Conservation (phyloP, 2,888 invertebrate species). For the Napeogenes sylphis region DNA sequence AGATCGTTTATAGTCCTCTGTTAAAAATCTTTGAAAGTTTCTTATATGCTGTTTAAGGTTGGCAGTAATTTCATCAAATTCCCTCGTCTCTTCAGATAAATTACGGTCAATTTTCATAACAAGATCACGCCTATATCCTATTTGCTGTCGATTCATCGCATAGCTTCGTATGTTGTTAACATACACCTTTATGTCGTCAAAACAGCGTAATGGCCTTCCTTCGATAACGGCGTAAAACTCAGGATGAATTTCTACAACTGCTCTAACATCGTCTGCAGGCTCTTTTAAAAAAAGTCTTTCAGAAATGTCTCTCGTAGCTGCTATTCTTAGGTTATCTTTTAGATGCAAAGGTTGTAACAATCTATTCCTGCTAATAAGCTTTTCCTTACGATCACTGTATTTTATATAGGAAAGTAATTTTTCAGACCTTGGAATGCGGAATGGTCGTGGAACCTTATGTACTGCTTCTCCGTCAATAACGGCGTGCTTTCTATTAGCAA, state of each 20-base stretch:
- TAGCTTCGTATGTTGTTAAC: conserved; percentile 72
- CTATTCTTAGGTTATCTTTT: conserved; percentile 64
- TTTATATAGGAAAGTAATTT: conserved; percentile 68
- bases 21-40: conserved; percentile 67
- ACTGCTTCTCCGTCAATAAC: conserved; percentile 36
- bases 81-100: conserved; percentile 51
- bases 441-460: conserved; percentile 49
- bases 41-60: conserved; percentile 62
- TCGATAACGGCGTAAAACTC: conserved; percentile 80
- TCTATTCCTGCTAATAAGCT: conserved; percentile 46
- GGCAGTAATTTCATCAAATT: conserved; percentile 50
- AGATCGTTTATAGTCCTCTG: conserved; percentile 69
- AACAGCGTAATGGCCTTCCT: conserved; percentile 78
- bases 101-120: conserved; percentile 60
- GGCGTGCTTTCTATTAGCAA: conserved; percentile 62
- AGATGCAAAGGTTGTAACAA: conserved; percentile 53
- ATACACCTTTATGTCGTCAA: conserved; percentile 78
- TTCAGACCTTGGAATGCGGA: conserved; percentile 61
- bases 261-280: conserved; percentile 73
- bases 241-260: conserved; percentile 81
- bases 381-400: conserved; percentile 65
- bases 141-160: conserved; percentile 71
- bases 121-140: conserved; percentile 65
- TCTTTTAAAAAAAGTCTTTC: conserved; percentile 77
- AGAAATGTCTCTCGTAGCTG: conserved; percentile 74